Conservation (phyloP, 2,888 invertebrate species). For the Thysanoteuthis rhombus region DNA sequence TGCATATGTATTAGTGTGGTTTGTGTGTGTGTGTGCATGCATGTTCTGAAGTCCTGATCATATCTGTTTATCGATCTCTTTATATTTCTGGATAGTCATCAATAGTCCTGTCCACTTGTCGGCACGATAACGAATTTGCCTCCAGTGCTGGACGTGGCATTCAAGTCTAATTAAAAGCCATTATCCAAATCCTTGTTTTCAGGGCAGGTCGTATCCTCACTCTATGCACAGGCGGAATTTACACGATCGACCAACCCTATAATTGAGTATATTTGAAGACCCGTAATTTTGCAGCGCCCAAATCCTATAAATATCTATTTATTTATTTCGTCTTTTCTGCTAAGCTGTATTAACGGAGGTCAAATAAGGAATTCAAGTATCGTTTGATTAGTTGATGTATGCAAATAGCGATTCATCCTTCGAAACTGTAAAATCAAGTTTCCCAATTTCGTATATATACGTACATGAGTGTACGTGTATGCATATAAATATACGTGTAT, state of each 20-base stretch:
- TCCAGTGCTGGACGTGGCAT: background rate
- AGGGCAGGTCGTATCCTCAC: background rate
- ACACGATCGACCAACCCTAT: background rate
- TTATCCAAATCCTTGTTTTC: background rate
- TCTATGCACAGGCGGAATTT: background rate
- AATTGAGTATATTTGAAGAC: background rate
- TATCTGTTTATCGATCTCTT: background rate
- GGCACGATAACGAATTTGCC: background rate
- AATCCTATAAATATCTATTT: background rate
- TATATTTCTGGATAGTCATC: background rate
- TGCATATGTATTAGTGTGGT: background rate
- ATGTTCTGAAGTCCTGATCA: too few relatives aligned
- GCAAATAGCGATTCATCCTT: background rate
- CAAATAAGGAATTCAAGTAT: background rate
- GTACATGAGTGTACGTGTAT: too few relatives aligned
- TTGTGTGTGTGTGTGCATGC: too few relatives aligned
- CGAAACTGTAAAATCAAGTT: too few relatives aligned
- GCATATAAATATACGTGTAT: too few relatives aligned
- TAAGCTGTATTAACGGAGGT: background rate
- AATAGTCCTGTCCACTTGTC: background rate
- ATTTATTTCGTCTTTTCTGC: background rate
- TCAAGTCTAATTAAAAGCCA: background rate
- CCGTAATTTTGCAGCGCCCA: background rate
- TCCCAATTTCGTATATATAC: too few relatives aligned
- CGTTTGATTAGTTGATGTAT: background rate